phyloP scores from a whole-genome alignment of 2,888 invertebrate genomes.

The Panzeria rudis region DNA sequence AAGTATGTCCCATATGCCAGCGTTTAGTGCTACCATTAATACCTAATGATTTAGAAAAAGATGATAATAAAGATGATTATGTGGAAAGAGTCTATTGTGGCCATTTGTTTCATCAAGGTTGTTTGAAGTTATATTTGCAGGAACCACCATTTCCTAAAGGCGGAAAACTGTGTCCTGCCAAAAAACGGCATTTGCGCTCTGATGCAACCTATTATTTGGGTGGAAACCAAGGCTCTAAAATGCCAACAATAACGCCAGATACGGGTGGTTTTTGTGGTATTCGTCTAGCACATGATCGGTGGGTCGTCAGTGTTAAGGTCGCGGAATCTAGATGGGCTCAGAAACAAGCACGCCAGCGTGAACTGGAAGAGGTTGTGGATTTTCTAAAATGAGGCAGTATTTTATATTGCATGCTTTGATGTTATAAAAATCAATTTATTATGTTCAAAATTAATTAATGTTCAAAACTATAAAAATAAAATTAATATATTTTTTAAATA shows the following conservation, averaged over 20 bases:
- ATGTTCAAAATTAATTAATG: neutral
- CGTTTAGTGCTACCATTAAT: constrained; percentile 86
- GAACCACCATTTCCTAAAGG: constrained; percentile 89
- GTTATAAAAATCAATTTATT: no score
- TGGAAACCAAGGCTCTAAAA: constrained; percentile 66
- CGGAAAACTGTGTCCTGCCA: constrained; percentile 88
- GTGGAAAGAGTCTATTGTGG: constrained; percentile 90
- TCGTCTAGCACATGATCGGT: constrained; percentile 89
- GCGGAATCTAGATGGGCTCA: constrained; percentile 91
- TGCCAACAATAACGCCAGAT: constrained; percentile 63
- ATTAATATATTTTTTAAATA: constrained; percentile 1
- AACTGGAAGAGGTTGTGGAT: constrained; percentile 90
- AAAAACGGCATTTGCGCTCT: constrained; percentile 81
- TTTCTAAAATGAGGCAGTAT: constrained; percentile 85
- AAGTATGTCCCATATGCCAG: constrained; percentile 87
- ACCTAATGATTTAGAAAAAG: constrained; percentile 85
- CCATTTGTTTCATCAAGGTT: constrained; percentile 88
- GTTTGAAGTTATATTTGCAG: constrained; percentile 88
- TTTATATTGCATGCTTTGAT: neutral
- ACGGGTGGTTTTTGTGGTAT: constrained; percentile 85
- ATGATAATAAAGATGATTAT: constrained; percentile 86
- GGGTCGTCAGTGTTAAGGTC: constrained; percentile 88
- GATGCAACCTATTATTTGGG: constrained; percentile 80
- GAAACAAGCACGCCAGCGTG: constrained; percentile 89
- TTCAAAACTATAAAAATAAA: neutral